Evolutionary conservation across 2,888 invertebrate genomes (phyloP).

Genomic region (Julus scandinavius): DNA sequence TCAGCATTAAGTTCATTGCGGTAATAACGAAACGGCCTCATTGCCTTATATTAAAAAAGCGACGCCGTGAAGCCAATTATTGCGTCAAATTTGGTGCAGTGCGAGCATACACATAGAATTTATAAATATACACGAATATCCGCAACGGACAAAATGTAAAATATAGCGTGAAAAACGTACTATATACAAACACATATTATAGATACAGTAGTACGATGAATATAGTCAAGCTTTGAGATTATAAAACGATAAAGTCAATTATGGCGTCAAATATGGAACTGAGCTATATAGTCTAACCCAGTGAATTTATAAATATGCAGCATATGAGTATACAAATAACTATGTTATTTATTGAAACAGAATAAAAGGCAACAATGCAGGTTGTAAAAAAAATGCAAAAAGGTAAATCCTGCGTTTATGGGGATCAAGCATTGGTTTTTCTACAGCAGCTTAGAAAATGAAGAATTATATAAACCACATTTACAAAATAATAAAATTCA

Average conservation of each 20-base stretch:
- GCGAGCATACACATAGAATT: neutral
- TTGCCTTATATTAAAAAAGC: neutral
- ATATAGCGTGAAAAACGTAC: neutral
- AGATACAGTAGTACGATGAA: neutral
- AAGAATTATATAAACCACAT: neutral
- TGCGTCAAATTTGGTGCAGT: constrained; percentile 16
- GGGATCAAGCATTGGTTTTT: neutral
- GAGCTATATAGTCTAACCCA: neutral
- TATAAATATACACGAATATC: neutral
- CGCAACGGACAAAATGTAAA: neutral
- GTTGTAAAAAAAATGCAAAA: neutral
- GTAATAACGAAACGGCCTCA: neutral
- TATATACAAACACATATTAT: neutral
- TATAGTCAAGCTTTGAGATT: neutral
- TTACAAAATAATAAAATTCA: too few species aligned
- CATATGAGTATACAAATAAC: neutral
- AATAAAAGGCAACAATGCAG: neutral
- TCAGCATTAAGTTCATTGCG: neutral
- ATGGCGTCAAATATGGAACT: neutral
- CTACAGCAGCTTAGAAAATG: neutral
- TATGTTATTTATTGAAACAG: neutral
- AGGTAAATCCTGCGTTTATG: neutral
- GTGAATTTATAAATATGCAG: neutral
- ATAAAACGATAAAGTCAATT: neutral
- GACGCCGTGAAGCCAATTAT: neutral